Base-by-base conservation (phyloP, 2,888 invertebrate genomes). In the Ectemnius lituratus region DNA sequence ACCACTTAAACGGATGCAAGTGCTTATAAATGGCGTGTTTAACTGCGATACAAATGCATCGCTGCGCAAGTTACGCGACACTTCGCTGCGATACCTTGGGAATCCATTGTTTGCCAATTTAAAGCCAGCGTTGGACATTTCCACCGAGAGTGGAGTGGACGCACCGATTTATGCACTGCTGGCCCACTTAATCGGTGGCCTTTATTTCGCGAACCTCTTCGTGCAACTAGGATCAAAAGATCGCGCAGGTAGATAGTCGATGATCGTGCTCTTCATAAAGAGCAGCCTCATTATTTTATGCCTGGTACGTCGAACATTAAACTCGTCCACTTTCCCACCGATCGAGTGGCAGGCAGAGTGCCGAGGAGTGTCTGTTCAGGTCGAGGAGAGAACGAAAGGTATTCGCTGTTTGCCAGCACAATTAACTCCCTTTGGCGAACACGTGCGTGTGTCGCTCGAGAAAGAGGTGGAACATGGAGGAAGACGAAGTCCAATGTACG, bases 401-500 rank as follows among this genome's bases (percentile, higher is more conserved):
- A 67, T 52, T 70, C 77, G 74, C 60, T 74, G 64, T 75, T 63
- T 23, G 59, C 28, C 46, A 65, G 77, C 63, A 75, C 75, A 78
- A 78, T 78, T 74, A 74, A 78, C 75, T 76, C 70, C 58, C 64
- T 72, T 57, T 68, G 60, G 37, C n/a, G 71, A 71, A 78, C 80
- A 73, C 71, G 74, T 69, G 76, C 65, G 76, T 70, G 62, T 61
- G 20, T 49, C 52, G 52, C 1, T 14, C 14, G 52, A 5, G 52
- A 52, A 14, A 67, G 59, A 49, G 68, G 71, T 60, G 46, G 62
- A 58, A 57, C 62, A 65, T 37, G 72, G 73, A 77, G 78, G 71
- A 79, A 72, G 67, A 27, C 66, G 63, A 63, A 52, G 76, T 79
- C 78, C 79, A 76, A 83, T 84, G 86, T 87, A 88, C 88, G 87